Conservation (phyloP, 2,888 invertebrate genomes). For the Lithophane ornitopus region DNA sequence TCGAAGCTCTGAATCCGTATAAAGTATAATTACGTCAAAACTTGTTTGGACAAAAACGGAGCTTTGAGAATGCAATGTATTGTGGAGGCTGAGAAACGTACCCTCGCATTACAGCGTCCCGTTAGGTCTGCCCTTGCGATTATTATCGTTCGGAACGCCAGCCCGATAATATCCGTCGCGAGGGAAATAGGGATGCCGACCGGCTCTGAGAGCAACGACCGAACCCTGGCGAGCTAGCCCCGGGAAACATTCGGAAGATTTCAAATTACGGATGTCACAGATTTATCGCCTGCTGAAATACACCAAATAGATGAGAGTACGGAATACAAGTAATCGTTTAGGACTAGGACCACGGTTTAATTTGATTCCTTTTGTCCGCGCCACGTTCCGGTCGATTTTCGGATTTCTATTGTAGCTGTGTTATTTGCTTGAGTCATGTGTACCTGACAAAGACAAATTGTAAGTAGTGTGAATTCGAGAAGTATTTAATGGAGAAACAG, state of each 20-base stretch:
- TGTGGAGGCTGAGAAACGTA: conserved; percentile 69
- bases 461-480: conserved; percentile 16
- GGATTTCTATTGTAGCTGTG: conserved; percentile 45
- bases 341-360: conserved; percentile 44
- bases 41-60: conserved; percentile 63
- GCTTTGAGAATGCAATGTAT: conserved; percentile 70
- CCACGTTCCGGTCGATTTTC: conserved; percentile 32
- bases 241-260: conserved; percentile 71
- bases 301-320: conserved; percentile 51
- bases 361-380: conserved; percentile 55
- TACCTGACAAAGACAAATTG: conserved; percentile 28
- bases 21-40: conserved; percentile 53
- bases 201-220: conserved; percentile 77
- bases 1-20: conserved; percentile 28
- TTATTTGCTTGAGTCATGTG: conserved; percentile 23
- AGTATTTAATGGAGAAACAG: neutral
- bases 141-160: conserved; percentile 76
- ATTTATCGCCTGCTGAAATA: conserved; percentile 73
- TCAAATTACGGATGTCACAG: conserved; percentile 77
- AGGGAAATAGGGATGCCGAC: conserved; percentile 76
- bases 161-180: conserved; percentile 78
- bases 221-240: conserved; percentile 60
- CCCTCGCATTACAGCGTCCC: conserved; percentile 77
- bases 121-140: conserved; percentile 81
- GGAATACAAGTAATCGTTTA: conserved; percentile 52